Conservation (phyloP, 2,113 vertebrate genomes). For the Ia io region DNA sequence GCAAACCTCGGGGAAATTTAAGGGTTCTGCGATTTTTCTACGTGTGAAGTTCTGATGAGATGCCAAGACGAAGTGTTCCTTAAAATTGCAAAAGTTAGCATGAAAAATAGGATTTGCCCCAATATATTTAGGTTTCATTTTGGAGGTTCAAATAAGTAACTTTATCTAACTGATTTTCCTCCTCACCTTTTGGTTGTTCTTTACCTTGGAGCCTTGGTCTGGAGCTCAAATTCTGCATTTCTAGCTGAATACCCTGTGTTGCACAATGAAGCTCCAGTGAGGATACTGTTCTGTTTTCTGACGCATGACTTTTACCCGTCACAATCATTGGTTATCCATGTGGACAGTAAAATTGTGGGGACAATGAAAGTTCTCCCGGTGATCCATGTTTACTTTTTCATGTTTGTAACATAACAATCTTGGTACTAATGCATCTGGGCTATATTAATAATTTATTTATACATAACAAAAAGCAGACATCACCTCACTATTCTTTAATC, state of each 20-base stretch:
- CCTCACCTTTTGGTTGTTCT: no score
- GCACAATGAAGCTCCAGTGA: not conserved
- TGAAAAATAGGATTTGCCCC: not conserved
- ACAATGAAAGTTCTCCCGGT: not conserved
- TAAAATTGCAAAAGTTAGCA: not conserved
- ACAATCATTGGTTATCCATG: not conserved
- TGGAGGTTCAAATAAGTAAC: not conserved
- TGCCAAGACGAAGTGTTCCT: not conserved
- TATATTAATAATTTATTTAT: not conserved
- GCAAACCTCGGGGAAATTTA: not conserved
- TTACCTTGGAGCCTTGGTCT: not conserved
- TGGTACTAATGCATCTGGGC: not conserved
- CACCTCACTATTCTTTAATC: not conserved
- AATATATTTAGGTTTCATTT: not conserved
- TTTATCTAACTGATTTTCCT: no score
- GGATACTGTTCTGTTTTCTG: not conserved
- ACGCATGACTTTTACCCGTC: not conserved
- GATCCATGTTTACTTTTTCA: not conserved
- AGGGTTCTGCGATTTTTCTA: not conserved
- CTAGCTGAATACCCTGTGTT: not conserved
- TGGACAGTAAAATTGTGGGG: not conserved
- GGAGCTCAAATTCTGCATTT: not conserved
- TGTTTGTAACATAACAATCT: not conserved
- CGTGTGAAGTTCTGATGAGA: not conserved
- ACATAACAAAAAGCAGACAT: not conserved